These are phyloP conservation scores for Sebastiscus albofasciatus DNA, from an alignment of 2,797 vertebrate genomes.

Conservation along the genomic window DNA sequence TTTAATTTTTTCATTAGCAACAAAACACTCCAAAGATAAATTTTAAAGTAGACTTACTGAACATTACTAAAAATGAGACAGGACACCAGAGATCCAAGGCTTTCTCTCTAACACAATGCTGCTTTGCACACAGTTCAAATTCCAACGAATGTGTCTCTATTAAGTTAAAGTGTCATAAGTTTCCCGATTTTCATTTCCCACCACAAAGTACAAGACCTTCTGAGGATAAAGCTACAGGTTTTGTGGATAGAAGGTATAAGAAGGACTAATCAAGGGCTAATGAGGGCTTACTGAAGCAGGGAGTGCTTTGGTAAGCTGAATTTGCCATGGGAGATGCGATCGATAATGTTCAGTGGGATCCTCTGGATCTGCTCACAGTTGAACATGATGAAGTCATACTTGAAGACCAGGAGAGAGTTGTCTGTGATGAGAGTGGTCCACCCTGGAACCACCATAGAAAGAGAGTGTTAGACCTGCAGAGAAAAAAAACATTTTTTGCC, in stretches of 20 bases:
- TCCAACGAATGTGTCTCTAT: neutral
- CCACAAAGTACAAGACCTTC: neutral
- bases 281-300: constrained; percentile 81
- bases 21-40: constrained; percentile 23
- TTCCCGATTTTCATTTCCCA: constrained; percentile 11
- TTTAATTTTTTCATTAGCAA: constrained; percentile 41
- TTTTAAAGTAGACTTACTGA: constrained; percentile 10
- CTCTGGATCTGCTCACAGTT: constrained; percentile 83
- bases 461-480: neutral
- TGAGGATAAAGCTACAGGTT: constrained; percentile 1
- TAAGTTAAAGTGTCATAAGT: neutral
- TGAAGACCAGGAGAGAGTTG: constrained; percentile 84
- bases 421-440: constrained; percentile 85
- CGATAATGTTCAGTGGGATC: constrained; percentile 78
- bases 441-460: constrained; percentile 63
- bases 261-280: too few species aligned
- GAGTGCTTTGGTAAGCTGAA: constrained; percentile 85
- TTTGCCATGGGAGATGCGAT: constrained; percentile 78
- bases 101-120: neutral
- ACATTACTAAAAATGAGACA: constrained; percentile 21
- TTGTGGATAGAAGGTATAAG: neutral
- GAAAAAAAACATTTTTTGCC: neutral
- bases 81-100: neutral
- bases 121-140: neutral
- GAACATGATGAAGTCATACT: constrained; percentile 88